These are phyloP conservation scores for Accipiter cooperii DNA, from an alignment of 2,113 vertebrate species.

Conservation along the genomic window DNA sequence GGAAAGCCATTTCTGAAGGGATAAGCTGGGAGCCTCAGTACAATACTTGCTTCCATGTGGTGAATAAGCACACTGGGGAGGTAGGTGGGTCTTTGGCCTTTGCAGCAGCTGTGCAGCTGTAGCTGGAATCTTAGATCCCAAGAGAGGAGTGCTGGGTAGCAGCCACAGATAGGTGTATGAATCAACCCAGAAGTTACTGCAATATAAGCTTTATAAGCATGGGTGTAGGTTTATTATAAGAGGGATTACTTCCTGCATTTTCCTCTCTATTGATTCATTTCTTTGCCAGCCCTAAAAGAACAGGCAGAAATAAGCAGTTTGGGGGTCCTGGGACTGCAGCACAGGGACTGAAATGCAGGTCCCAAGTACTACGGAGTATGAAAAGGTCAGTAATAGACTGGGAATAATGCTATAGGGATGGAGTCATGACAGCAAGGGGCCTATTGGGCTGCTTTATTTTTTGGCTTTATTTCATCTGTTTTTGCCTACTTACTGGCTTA, in stretches of 20 bases:
- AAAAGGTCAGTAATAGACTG: not conserved
- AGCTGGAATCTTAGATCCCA: not conserved
- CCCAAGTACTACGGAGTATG: not conserved
- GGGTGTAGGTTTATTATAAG: not conserved
- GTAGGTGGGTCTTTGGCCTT: conserved; percentile 36
- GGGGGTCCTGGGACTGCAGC: not conserved
- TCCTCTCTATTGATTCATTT: not conserved
- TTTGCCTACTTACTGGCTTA: not conserved
- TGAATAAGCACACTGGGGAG: conserved; percentile 86
- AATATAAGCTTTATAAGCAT: not conserved
- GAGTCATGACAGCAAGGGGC: not conserved
- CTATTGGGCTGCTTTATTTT: not conserved
- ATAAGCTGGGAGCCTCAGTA: conserved; percentile 90
- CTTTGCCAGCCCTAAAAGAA: not conserved
- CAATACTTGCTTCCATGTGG: conserved; percentile 83
- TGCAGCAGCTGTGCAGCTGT: not conserved
- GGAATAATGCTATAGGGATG: not conserved
- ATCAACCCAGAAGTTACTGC: not conserved
- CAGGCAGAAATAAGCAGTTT: not conserved
- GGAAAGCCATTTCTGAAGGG: conserved; percentile 72
- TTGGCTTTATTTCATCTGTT: not conserved
- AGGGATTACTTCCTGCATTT: not conserved
- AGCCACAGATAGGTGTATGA: not conserved
- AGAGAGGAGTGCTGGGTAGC: not conserved
- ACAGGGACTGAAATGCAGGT: not conserved